phyloP scores from a whole-genome alignment of 2,113 vertebrate species.

The Forbesichthys papilliferus region DNA sequence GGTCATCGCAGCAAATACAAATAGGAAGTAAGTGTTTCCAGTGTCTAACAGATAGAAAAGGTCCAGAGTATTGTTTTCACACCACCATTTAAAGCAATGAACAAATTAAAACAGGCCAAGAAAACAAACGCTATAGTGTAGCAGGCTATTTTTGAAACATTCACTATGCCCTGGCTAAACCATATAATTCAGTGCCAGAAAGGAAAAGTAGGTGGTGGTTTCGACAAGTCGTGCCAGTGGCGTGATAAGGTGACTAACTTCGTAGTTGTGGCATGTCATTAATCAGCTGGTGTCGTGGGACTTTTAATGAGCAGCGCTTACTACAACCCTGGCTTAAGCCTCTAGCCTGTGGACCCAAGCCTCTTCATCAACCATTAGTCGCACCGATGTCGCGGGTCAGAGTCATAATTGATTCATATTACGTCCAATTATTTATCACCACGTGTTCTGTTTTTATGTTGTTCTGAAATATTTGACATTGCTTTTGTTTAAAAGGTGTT shows the following conservation, averaged over 20 bases:
- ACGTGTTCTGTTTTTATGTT: too few relatives aligned
- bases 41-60: too few relatives aligned
- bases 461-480: too few relatives aligned
- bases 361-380: slow-evolving; percentile 8
- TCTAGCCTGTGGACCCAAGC: slow-evolving; percentile 4
- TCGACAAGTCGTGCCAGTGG: slow-evolving; percentile 1
- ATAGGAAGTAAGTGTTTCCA: too few relatives aligned
- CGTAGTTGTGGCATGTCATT: slow-evolving; percentile 11
- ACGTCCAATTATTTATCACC: too few relatives aligned
- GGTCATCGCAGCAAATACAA: too few relatives aligned
- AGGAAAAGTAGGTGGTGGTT: neutral
- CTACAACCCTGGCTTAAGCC: slow-evolving; percentile 13
- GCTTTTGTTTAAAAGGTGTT: too few relatives aligned
- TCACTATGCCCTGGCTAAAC: slow-evolving; percentile 1
- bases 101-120: too few relatives aligned
- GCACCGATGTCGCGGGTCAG: neutral
- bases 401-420: neutral
- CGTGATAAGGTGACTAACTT: slow-evolving; percentile 17
- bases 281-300: slow-evolving; percentile 16
- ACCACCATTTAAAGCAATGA: too few relatives aligned
- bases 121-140: too few relatives aligned
- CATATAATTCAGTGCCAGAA: neutral
- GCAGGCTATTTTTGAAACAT: too few relatives aligned
- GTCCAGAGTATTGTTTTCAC: too few relatives aligned
- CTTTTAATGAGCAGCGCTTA: slow-evolving; percentile 15